Evolutionary conservation across 2,113 vertebrate genomes (phyloP), one percentile per base, ranked within the genome.

Genomic region (Heptranchias perlo): DNA sequence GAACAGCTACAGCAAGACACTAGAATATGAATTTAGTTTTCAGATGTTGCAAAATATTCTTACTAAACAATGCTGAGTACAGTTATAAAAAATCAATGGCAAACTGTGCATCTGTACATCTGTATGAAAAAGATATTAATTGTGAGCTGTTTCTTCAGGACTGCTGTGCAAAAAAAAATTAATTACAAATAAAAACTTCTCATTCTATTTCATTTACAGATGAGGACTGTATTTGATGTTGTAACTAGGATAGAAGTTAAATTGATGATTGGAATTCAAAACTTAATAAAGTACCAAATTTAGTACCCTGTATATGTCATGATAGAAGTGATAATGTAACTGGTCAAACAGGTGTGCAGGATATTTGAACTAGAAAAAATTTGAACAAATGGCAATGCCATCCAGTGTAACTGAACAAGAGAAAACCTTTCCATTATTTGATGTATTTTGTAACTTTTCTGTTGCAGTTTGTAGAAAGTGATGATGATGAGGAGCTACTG

Each of bases 401-500:
- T 21, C 7, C 7, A 49, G 13, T n/a, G 28, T 73, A 69, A 35
- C 21, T 35, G 39, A 69, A 69, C 18, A 44, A 95, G 67, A 35
- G 31, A 8, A 94, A 49, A 95, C 10, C 35, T 1, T 69, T 69
- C 39, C 25, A 49, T 31, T 52, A 28, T 31, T 28, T 84, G 31
- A 84, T 58, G 6, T 82, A 49, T 87, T 86, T 93, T 97, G 96
- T 96, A 91, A 94, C 44, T 96, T 49, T 96, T 73, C 96, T 21
- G 28, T 58, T 96, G 86, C 96, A 99, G 99, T 99, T 98, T 96
- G 99, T 99, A 1, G 99, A 99, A 96, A 99, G 99, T 25, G 99
- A 99, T 21, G 98, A 98, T 0, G 99, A 99, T 0, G 98, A 99
- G 97, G 99, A 99, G 97, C 98, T 99, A 96, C 98, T 99, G 96